Base-by-base conservation (phyloP, 2,888 invertebrate species). In the Dryobotodes eremita region DNA sequence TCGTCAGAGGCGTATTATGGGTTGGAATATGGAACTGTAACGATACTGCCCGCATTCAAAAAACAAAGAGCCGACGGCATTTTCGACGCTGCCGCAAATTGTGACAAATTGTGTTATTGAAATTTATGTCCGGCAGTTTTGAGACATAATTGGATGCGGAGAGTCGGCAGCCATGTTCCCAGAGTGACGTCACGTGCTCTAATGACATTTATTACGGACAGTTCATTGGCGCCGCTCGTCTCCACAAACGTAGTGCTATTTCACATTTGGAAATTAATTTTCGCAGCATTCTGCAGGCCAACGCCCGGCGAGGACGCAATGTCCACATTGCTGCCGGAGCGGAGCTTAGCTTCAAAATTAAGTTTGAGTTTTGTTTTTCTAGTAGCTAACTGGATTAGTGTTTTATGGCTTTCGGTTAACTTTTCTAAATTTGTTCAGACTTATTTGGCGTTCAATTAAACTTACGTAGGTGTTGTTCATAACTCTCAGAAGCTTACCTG, bases 41-140 rank as follows among this genome's bases (percentile, higher is more conserved):
- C 84, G 78, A 90, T 92, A 90, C 88, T 86, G 84, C 89, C 89
- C 91, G 89, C 90, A 91, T 91, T 91, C 90, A 92, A 93, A 94
- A 94, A 94, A 93, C 92, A 93, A 92, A 93, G 91, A 92, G 89
- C 91, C 75, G 80, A 77, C 83, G 77, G 84, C 90, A 89, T 89
- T 92, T 92, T 89, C 84, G 90, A 88, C 86, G 89, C 88, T 91
- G 89, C 94, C 95, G 91, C 94, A 95, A 95, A 94, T 94, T 94
- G 94, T 95, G 94, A 95, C 94, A 95, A 95, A 95, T 95, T 94
- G 93, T 94, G 92, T 95, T 95, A 95, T 95, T 94, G 95, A 95
- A 95, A 95, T 96, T 95, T 95, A 95, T 95, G 95, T 95, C 93
- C 94, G 92, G 93, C 94, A 94, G 94, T 95, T 95, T 96, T 95